Evolutionary conservation across 2,797 vertebrate genomes (phyloP).

Genomic region (Siniperca scherzeri): DNA sequence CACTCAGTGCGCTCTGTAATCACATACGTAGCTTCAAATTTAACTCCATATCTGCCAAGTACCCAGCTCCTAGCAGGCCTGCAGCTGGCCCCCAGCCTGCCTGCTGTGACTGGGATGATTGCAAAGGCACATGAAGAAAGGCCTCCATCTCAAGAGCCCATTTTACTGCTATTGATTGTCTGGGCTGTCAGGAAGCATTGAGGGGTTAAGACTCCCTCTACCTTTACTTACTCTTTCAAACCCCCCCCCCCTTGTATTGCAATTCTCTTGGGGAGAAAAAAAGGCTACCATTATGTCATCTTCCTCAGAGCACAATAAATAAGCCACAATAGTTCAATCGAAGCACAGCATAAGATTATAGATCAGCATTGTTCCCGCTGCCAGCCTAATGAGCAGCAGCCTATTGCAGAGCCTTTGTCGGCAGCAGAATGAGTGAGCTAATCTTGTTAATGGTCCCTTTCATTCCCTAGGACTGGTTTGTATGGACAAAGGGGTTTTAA

Average conservation of each 20-base stretch:
- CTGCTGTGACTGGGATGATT: slow-evolving; percentile 41
- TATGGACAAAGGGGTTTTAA: slow-evolving; percentile 73
- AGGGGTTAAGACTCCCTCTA: slow-evolving; percentile 56
- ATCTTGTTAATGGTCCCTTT: slow-evolving; percentile 82
- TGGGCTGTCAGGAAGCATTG: slow-evolving; percentile 53
- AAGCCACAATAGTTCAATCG: slow-evolving; percentile 65
- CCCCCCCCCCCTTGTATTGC: slow-evolving; percentile 9
- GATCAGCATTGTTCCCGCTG: slow-evolving; percentile 74
- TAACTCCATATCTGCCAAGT: not conserved
- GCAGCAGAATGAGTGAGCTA: slow-evolving; percentile 75
- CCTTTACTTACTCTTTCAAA: slow-evolving; percentile 45
- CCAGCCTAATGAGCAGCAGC: slow-evolving; percentile 77
- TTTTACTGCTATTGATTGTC: slow-evolving; percentile 63
- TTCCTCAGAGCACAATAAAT: slow-evolving; percentile 64
- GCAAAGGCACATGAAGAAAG: slow-evolving; percentile 41
- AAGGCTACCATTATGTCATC: slow-evolving; percentile 58
- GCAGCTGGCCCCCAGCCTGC: not conserved
- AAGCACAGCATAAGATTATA: slow-evolving; percentile 71
- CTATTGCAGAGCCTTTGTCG: slow-evolving; percentile 71
- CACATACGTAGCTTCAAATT: not conserved
- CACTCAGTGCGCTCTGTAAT: not conserved
- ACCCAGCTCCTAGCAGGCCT: not conserved
- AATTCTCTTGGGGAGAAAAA: slow-evolving; percentile 30
- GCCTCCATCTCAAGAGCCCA: slow-evolving; percentile 46
- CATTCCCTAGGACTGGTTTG: slow-evolving; percentile 69